phyloP scores from a whole-genome alignment of 2,888 invertebrate genomes.

The Camponotus fellah region DNA sequence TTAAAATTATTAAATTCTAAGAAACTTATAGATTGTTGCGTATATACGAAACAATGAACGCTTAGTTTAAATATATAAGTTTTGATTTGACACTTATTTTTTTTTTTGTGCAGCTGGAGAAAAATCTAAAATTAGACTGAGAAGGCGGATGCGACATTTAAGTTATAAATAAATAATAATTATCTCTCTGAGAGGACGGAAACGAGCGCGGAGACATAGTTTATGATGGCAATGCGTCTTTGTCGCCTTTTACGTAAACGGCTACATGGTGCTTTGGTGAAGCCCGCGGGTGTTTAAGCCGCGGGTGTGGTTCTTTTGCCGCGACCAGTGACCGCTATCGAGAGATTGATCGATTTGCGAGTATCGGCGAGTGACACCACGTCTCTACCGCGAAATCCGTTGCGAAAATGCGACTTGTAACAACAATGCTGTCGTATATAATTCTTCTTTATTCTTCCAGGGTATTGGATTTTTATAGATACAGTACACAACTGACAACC shows the following conservation, averaged over 20 bases:
- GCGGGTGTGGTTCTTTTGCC: constrained; percentile 64
- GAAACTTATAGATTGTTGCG: no score
- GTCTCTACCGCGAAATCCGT: background rate
- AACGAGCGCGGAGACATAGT: constrained; percentile 50
- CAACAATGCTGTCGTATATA: background rate
- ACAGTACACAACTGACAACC: background rate
- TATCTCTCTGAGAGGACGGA: background rate
- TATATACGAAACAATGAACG: no score
- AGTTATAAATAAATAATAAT: constrained; percentile 35
- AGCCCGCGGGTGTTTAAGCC: constrained; percentile 60
- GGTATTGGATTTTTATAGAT: background rate
- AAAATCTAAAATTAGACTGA: background rate
- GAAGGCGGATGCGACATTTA: background rate
- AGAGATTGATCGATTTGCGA: constrained; percentile 66
- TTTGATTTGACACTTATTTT: no score
- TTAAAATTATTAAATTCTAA: no score
- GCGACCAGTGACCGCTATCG: constrained; percentile 57
- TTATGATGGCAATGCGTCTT: constrained; percentile 63
- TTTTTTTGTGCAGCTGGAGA: background rate
- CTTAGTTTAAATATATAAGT: no score
- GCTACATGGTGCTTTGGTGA: constrained; percentile 45
- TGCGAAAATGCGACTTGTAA: constrained; percentile 24
- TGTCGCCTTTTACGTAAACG: constrained; percentile 65
- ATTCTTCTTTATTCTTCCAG: background rate
- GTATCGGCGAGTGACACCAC: background rate